Base-by-base conservation (phyloP, 2,888 invertebrate species). In the Conistra vaccinii region DNA sequence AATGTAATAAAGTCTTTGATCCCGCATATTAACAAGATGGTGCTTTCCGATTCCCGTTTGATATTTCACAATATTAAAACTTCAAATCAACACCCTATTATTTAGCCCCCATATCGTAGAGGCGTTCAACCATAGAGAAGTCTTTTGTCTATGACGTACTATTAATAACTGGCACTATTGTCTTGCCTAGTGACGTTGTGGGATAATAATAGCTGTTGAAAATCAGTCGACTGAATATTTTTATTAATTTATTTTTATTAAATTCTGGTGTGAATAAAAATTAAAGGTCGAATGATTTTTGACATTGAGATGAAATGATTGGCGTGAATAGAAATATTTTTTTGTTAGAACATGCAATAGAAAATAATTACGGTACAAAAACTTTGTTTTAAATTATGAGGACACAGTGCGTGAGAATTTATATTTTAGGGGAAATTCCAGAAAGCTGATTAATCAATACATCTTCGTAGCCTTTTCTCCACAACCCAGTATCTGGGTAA, bases 51-150 rank as follows among this genome's bases (percentile, higher is more conserved):
- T 60, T 67, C 55, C 35, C 26, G 29, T 60, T 69, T 60, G 45
- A 65, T 76, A 74, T 73, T 73, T 71, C 68, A 69, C 45, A 71
- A 69, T 69, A 70, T 63, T 75, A 77, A 51, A 81, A 83, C 78
- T 80, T 79, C 68, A 84, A 78, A 78, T 70, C 81, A 58, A 85
- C 75, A 73, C 77, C 72, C 87, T 62, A 78, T 83, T 87, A 88
- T 87, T 78, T 80, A 81, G 81, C 88, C 84, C 88, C 81, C 76
- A 87, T 88, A 80, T 82, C 80, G 68, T 74, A 85, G 82, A 89
- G 90, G 89, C 89, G 90, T 89, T 86, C 88, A 86, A 90, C 89
- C 89, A 89, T 88, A 89, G 88, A 85, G 74, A 86, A 84, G 69
- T 86, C 87, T 82, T 80, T 89, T 89, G 89, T 89, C 89, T 90